phyloP scores from a whole-genome alignment of 2,113 vertebrate genomes.

The Raja brachyura region DNA sequence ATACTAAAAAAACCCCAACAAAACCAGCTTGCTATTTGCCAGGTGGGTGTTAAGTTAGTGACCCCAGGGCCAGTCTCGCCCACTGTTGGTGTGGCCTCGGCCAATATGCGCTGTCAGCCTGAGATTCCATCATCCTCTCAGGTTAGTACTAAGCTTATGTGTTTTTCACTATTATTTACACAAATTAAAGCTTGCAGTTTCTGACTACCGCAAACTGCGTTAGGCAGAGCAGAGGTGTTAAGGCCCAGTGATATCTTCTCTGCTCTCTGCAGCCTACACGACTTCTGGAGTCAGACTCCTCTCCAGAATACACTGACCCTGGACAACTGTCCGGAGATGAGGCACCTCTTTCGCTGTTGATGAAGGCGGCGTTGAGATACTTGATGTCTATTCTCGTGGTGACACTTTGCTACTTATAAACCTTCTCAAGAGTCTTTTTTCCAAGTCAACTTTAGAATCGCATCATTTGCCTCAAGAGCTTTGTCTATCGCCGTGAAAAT shows the following conservation, averaged over 20 bases:
- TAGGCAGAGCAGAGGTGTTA: slow-evolving; percentile 74
- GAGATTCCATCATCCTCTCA: slow-evolving; percentile 61
- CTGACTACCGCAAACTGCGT: slow-evolving; percentile 72
- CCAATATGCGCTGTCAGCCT: slow-evolving; percentile 68
- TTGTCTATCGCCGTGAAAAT: slow-evolving; percentile 52
- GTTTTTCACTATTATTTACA: slow-evolving; percentile 43
- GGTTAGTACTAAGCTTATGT: slow-evolving; percentile 66
- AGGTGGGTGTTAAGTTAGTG: slow-evolving; percentile 58
- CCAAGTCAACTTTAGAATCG: background rate
- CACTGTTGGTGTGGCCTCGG: slow-evolving; percentile 54
- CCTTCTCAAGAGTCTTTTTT: slow-evolving; percentile 20
- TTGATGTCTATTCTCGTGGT: slow-evolving; percentile 36
- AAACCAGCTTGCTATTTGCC: slow-evolving; percentile 65
- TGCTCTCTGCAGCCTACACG: slow-evolving; percentile 66
- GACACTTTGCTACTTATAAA: slow-evolving; percentile 5
- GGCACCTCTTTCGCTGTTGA: slow-evolving; percentile 59
- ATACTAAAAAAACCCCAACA: slow-evolving; percentile 65
- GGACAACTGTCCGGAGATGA: slow-evolving; percentile 53
- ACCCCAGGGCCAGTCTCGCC: slow-evolving; percentile 61
- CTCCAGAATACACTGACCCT: slow-evolving; percentile 71
- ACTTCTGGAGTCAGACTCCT: slow-evolving; percentile 69
- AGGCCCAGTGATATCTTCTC: slow-evolving; percentile 76
- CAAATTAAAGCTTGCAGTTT: slow-evolving; percentile 62
- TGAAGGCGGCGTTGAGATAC: slow-evolving; percentile 60
- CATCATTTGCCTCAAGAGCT: slow-evolving; percentile 47